Evolutionary conservation across 2,113 vertebrate genomes (phyloP), one percentile per base, ranked within the genome.

Genomic region (Perca fluviatilis): DNA sequence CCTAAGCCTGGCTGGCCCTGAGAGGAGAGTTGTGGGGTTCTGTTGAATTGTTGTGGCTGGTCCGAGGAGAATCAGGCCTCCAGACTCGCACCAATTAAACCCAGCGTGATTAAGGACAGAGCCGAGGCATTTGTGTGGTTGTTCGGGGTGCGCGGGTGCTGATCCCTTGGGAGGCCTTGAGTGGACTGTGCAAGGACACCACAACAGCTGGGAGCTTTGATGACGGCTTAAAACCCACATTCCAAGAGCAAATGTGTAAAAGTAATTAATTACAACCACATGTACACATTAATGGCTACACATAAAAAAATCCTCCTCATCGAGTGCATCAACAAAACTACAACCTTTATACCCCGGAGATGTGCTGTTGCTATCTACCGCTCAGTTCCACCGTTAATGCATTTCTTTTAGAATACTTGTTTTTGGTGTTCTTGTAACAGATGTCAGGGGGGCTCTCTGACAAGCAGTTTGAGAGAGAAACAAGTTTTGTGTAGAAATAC

Each of bases 181-280:
- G 58, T 36, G 56, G 77, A 83, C 70, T 27, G 40, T 63, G 74
- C 50, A 77, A 87, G 63, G 56, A 84, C 25, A 51, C 50, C 46
- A 63, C 79, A 87, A 78, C 90, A 86, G 85, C 88, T 87, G 81
- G 74, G 14, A 67, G 74, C 65, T 71, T 72, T 74, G 78, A 79
- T 54, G 79, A 33, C 2, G 58, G 73, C 76, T 82, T 81, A 76
- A 80, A 82, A 64, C 6, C 72, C 74, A 66, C 88, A 91, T 82
- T 80, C 79, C 49, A 25, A 47, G 56, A 74, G 73, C 61, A 74
- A 81, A 87, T 43, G 79, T 79, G 82, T 66, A 47, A 75, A 82
- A 86, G 74, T 69, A 79, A 88, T 87, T 88, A 86, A 79, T 71
- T 69, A 60, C 47, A 68, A 74, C 72, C 74, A 78, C 84, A 89